phyloP scores from a whole-genome alignment of 2,888 invertebrate species.

The Uloborus plumipes region DNA sequence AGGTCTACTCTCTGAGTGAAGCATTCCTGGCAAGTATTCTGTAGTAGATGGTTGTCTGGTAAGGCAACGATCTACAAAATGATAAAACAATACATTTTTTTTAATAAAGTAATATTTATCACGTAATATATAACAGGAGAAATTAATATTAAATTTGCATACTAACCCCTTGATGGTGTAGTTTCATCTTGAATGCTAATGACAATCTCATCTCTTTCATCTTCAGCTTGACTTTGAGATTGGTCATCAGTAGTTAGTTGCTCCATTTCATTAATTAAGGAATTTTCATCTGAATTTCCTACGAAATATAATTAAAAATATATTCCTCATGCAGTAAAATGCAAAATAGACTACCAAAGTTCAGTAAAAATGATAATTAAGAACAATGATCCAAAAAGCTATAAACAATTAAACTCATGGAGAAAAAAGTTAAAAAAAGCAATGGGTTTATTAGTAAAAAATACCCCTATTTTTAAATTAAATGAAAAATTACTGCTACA shows the following conservation, averaged over 20 bases:
- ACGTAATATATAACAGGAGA: too few relatives aligned
- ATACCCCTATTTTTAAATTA: too few relatives aligned
- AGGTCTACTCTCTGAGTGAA: conserved; percentile 83
- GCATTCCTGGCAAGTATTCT: conserved; percentile 92
- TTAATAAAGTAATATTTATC: not conserved
- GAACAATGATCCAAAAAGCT: too few relatives aligned
- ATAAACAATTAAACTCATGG: too few relatives aligned
- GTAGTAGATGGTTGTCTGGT: conserved; percentile 77
- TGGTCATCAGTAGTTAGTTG: conserved; percentile 64
- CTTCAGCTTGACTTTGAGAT: conserved; percentile 65
- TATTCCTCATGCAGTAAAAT: too few relatives aligned
- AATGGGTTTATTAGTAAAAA: too few relatives aligned
- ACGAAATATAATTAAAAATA: not conserved
- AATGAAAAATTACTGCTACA: too few relatives aligned
- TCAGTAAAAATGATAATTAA: too few relatives aligned
- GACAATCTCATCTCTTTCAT: conserved; percentile 64
- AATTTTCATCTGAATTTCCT: conserved; percentile 59
- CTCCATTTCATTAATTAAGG: conserved; percentile 67
- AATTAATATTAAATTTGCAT: too few relatives aligned
- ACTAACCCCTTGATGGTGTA: not conserved
- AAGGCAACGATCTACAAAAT: conserved; percentile 35
- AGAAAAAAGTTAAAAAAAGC: too few relatives aligned
- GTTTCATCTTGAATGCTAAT: conserved; percentile 62
- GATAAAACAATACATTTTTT: not conserved
- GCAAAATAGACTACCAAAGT: too few relatives aligned